Base-by-base conservation (phyloP, 1,140 invertebrate species). In the Sitobion miscanthi region DNA sequence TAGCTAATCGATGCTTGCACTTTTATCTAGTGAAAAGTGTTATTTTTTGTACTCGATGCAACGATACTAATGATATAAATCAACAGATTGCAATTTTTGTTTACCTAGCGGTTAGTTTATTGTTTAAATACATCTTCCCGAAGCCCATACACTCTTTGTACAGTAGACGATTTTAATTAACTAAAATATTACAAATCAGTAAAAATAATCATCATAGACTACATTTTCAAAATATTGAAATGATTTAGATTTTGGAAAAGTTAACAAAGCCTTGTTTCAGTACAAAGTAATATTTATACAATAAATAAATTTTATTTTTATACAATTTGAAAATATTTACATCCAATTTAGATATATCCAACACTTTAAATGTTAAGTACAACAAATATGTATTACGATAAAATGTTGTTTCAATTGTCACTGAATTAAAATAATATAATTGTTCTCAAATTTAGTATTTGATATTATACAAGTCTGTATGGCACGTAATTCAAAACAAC, bases 251-350 rank as follows among this genome's bases (percentile, higher is more conserved):
- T n/a, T n/a, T 77, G 14, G 5, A n/a, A 69, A 77, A 77, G n/a
- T 77, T 35, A 77, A 77, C 62, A 77, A n/a, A 21, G 20, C 5
- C 30, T 77, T 17, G 14, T 9, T 77, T 77, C n/a, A 77, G 14
- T 1, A 77, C 62, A 77, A 77, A 30, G n/a, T 17, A n/a, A 77
- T 77, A 77, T 77, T 77, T 5, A 77, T n/a, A 77, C 14, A 77
- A 20, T 77, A n/a, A 17, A n/a, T n/a, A 17, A 6, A n/a, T 77
- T n/a, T 77, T 77, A 77, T n/a, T 77, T 77, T 77, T 77, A 77
- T 77, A 77, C 30, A 77, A n/a, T 77, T 69, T n/a, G 14, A 77
- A 77, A 77, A n/a, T 77, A 77, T 77, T 77, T 77, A 77, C n/a
- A 77, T 77, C 17, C 14, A 6, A n/a, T 77, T 77, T 17, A 62